Evolutionary conservation across 2,888 invertebrate genomes (phyloP).

Genomic region (Lasioglossum oenotherae): DNA sequence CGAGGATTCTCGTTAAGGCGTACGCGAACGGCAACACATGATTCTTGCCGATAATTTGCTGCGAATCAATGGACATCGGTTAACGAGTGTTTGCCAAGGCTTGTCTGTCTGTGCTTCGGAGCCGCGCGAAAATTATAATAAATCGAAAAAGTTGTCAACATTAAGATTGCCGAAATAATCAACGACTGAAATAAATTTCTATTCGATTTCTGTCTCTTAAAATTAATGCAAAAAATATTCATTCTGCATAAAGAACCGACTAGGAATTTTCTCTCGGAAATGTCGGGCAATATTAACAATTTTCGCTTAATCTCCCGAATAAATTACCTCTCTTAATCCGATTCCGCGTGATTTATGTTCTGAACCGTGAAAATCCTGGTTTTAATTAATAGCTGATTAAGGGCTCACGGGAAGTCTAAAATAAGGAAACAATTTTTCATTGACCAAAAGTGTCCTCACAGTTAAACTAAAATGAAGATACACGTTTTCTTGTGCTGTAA

Average conservation of each 20-base stretch:
- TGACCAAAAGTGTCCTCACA: background rate
- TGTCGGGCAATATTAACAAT: background rate
- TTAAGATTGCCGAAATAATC: background rate
- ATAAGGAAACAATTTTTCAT: background rate
- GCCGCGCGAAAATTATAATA: background rate
- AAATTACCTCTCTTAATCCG: background rate
- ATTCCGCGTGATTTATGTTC: background rate
- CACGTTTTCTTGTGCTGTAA: no score
- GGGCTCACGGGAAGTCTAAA: background rate
- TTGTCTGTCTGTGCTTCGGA: background rate
- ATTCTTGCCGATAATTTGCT: constrained; percentile 22
- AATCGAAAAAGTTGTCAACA: no score
- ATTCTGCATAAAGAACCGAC: background rate
- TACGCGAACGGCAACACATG: background rate
- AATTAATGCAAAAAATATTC: background rate
- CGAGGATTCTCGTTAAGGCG: constrained; percentile 7
- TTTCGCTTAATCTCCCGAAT: background rate
- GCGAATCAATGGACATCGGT: constrained; percentile 36
- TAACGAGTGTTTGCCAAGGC: background rate
- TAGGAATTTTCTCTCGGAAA: background rate
- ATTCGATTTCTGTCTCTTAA: background rate
- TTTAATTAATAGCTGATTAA: background rate
- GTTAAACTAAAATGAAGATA: background rate
- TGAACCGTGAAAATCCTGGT: background rate
- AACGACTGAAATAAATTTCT: background rate